These are phyloP conservation scores for Antitype chi DNA, from an alignment of 2,888 invertebrate genomes.

Conservation along the genomic window DNA sequence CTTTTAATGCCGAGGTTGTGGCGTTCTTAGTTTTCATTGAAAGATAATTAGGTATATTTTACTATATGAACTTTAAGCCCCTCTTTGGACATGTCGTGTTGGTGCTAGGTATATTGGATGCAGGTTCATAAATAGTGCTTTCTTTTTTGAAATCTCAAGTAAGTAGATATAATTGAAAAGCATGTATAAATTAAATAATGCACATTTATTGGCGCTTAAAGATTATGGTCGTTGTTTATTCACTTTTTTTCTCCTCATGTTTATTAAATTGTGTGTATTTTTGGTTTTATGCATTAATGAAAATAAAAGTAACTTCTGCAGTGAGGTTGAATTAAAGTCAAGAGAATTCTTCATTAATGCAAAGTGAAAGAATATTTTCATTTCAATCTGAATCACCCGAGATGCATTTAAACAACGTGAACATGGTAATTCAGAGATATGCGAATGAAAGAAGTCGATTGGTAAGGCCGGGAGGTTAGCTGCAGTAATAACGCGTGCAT, in stretches of 20 bases:
- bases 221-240: slow-evolving; percentile 21
- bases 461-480: slow-evolving; percentile 64
- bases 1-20: slow-evolving; percentile 43
- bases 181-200: background rate
- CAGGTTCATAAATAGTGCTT: slow-evolving; percentile 23
- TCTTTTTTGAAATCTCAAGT: slow-evolving; percentile 7
- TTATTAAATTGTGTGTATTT: slow-evolving; percentile 31
- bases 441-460: slow-evolving; percentile 57
- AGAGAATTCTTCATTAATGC: slow-evolving; percentile 24
- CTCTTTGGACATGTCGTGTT: background rate
- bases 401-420: slow-evolving; percentile 37
- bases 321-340: slow-evolving; percentile 11
- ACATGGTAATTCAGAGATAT: slow-evolving; percentile 43
- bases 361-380: slow-evolving; percentile 20
- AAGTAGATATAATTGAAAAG: slow-evolving; percentile 9
- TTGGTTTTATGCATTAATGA: slow-evolving; percentile 2
- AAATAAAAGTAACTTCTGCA: background rate
- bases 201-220: slow-evolving; percentile 25
- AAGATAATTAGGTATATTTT: slow-evolving; percentile 9
- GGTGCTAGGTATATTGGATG: background rate
- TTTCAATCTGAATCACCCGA: slow-evolving; percentile 15
- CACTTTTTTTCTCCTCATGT: slow-evolving; percentile 20
- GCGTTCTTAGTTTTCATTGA: slow-evolving; percentile 32
- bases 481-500: slow-evolving; percentile 81
- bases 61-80: background rate